Percentiles rank a stretch among this genome's conserved stretches.
phyloP scores from a whole-genome alignment of 2,888 invertebrate genomes.

The Trachelus tabidus region DNA sequence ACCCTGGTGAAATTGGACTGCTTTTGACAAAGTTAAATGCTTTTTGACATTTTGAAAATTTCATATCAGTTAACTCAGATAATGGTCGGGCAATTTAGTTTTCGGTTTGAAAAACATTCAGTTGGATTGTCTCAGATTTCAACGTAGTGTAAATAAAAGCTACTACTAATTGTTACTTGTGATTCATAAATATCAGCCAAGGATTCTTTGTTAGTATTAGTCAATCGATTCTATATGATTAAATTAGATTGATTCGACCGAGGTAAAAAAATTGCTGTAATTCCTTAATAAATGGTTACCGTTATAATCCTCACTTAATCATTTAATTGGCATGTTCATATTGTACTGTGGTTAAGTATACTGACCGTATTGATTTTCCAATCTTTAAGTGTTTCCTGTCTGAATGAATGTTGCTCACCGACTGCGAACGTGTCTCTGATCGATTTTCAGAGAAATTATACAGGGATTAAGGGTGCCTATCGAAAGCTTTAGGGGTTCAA shows the following conservation, averaged over 20 bases:
- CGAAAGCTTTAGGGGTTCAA: background rate
- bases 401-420: background rate
- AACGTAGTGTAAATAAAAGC: no score
- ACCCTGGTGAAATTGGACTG: background rate
- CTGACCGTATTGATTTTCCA: background rate
- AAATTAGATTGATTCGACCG: no score
- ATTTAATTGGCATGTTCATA: background rate
- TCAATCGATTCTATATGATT: no score
- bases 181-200: no score
- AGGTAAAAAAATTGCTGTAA: no score
- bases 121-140: no score
- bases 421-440: background rate
- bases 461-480: background rate
- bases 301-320: no score
- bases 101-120: no score
- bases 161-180: no score
- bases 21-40: background rate
- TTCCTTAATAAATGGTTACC: no score
- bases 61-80: background rate
- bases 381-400: background rate
- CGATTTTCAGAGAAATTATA: constrained; percentile 7
- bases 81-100: background rate
- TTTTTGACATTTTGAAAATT: background rate
- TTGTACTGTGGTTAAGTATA: background rate
- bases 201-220: no score